Conservation (phyloP, 2,113 vertebrate species). For the Pagrus major region DNA sequence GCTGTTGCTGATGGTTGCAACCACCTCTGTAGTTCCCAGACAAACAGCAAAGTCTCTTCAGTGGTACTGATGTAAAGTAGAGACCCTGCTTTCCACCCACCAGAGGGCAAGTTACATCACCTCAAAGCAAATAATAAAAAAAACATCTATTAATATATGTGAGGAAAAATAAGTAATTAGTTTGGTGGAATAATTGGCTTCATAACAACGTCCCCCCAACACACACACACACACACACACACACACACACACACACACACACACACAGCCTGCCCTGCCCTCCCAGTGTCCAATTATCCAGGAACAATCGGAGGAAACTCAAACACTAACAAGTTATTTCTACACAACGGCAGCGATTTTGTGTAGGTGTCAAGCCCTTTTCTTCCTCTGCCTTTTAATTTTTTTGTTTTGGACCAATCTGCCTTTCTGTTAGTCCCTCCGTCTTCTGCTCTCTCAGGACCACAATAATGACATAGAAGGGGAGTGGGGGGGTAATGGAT, state of each 20-base stretch:
- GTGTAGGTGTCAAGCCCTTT: constrained; percentile 18
- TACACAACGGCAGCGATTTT: constrained; percentile 6
- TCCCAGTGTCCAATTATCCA: constrained; percentile 72
- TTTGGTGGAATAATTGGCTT: constrained; percentile 59
- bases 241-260: constrained; percentile 18
- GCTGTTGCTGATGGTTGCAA: too few species aligned
- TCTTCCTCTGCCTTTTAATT: constrained; percentile 13
- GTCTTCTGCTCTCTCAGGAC: constrained; percentile 49
- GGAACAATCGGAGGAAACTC: constrained; percentile 59
- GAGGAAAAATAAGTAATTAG: constrained; percentile 52
- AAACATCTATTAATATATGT: constrained; percentile 27
- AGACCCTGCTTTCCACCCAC: not conserved
- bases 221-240: constrained; percentile 65
- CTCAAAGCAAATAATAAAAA: constrained; percentile 27
- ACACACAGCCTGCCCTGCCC: constrained; percentile 34
- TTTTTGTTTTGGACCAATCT: constrained; percentile 7
- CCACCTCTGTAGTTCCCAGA: not conserved
- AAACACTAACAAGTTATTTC: constrained; percentile 12
- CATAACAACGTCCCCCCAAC: constrained; percentile 25
- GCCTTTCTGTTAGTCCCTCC: constrained; percentile 10
- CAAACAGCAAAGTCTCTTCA: not conserved
- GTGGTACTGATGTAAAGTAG: not conserved
- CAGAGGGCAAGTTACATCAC: constrained; percentile 1
- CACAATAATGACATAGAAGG: constrained; percentile 62
- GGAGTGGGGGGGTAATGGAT: constrained; percentile 6